Evolutionary conservation across 2,797 vertebrate genomes (phyloP).

Genomic region (Euphonia xanthogaster): DNA sequence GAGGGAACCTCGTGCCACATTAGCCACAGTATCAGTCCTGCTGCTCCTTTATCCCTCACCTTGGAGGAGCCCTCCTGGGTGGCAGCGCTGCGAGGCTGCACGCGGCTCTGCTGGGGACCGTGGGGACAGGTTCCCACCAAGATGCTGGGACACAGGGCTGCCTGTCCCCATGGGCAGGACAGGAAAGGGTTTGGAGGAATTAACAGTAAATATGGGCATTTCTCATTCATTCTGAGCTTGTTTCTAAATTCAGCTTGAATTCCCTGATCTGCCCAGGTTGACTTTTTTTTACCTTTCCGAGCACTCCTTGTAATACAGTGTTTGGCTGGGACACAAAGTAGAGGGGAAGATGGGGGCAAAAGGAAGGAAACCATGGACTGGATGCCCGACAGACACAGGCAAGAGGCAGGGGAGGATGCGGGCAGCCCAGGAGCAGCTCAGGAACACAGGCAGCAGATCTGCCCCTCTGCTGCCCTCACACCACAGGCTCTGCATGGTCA

Average conservation of each 20-base stretch:
- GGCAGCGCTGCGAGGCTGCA: neutral
- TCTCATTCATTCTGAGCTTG: neutral
- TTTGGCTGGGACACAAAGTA: neutral
- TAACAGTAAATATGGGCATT: neutral
- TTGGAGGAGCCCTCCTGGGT: constrained; percentile 52
- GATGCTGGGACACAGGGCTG: accelerated
- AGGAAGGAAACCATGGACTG: neutral
- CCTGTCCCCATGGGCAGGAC: accelerated
- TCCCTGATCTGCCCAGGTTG: neutral
- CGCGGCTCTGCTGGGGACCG: neutral
- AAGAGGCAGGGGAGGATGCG: neutral
- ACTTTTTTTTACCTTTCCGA: neutral
- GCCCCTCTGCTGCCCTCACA: neutral
- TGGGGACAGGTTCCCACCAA: neutral
- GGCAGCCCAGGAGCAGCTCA: neutral
- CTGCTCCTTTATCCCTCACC: constrained; percentile 59
- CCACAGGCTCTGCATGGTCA: accelerated
- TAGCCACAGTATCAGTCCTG: constrained; percentile 48
- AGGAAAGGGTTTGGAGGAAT: neutral
- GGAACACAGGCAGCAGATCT: neutral
- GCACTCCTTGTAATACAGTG: accelerated
- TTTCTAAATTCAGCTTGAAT: neutral
- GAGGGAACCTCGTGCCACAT: constrained; percentile 48
- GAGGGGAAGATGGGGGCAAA: neutral
- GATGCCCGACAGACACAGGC: accelerated